Base-by-base conservation (phyloP, 2,888 invertebrate genomes). In the Campoplex capitator region DNA sequence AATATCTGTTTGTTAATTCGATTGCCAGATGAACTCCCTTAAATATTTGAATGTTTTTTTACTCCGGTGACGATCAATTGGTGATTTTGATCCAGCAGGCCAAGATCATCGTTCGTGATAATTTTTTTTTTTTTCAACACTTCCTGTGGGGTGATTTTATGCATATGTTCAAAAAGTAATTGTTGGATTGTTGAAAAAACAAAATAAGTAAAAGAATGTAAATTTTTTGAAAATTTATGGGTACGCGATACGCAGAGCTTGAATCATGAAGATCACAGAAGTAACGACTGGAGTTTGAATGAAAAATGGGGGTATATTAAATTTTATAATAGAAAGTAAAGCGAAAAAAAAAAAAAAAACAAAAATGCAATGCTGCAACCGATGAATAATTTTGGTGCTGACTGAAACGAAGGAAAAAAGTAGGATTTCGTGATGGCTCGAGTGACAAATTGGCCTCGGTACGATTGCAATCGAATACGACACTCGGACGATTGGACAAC, bases 381-480 rank as follows among this genome's bases (percentile, higher is more conserved):
- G 32, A 16, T 62, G 35, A 83, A 75, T 74, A 67, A 78, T 71
- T 68, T 73, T 85, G 48, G 77, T 78, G 80, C 74, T 77, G 83
- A 74, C 58, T 48, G 74, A 62, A 54, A 77, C 68, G 38, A 67
- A 54, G 28, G 32, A 75, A 23, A 79, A 74, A 28, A 70, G 45
- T 71, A 56, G 7, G 18, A 18, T 68, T 75, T 58, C 28, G 18
- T 32, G 75, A 76, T 65, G 51, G 71, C 78, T 45, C 73, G 74
- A 58, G 35, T 84, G 75, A 85, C 58, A 73, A 65, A 81, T 73
- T 32, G 62, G 76, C 67, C 67, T 62, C 58, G 45, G 75, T 75
- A 73, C 45, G 76, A 73, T 84, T 83, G 51, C 83, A 51, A 86
- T 84, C 74, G 74, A 74, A 68, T 82, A 54, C 73, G 56, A 68